Base-by-base conservation (phyloP, 2,797 vertebrate species). In the Girardinus metallicus region DNA sequence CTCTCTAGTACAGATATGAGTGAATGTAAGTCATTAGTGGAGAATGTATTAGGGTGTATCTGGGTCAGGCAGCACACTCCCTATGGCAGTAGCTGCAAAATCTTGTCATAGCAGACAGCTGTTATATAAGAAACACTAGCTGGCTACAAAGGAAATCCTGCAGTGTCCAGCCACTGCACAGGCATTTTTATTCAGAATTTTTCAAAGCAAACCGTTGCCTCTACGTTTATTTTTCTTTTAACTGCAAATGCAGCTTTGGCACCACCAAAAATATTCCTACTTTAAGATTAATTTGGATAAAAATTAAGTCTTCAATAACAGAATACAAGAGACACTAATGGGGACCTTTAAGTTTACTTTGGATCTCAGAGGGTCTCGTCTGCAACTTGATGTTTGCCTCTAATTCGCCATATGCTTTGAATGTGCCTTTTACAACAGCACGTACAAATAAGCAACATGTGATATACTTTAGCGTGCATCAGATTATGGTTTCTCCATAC, bases 21-120 rank as follows among this genome's bases (percentile, higher is more conserved):
- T 88, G 82, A 89, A 87, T 89, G 82, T 83, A 90, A 93, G 89
- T 93, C 93, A 88, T 91, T 92, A 89, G 90, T 79, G 74, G 90
- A 90, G 88, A 89, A 89, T 86, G 92, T 92, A 93, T 91, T 91
- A 92, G 87, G 85, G 87, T 88, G 88, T 91, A 94, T 93, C 91
- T 95, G 92, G 94, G 93, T 95, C 94, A 94, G 88, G 84, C 86
- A 81, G 86, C 85, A 84, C 81, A 86, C 89, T 88, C 89, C 87
- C 86, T 85, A 77, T 88, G 87, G 90, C 86, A 82, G 80, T 80
- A 85, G 86, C 89, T 90, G 89, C 86, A 93, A 87, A 93, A 91
- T 91, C 93, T 92, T 93, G 90, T 91, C 85, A 85, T 82, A 90
- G 88, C 83, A 92, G 90, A 93, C 89, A 91, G 89, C 86, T 93